Evolutionary conservation across 2,888 invertebrate species (phyloP), one percentile per base, ranked within the genome.

Genomic region (Muscina levida): DNA sequence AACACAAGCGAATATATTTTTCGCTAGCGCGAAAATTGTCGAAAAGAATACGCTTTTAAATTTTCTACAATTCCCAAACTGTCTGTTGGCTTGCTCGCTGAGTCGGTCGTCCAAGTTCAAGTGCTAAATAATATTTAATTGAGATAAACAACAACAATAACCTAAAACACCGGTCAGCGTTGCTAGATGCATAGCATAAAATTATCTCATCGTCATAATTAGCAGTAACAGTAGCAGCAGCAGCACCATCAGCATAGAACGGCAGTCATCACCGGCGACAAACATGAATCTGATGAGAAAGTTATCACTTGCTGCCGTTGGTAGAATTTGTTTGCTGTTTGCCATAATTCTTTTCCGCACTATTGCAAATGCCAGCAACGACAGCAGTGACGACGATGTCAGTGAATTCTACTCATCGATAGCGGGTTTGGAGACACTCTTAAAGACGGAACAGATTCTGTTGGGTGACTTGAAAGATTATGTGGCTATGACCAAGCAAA

Each of bases 341-440:
- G 39, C 37, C 31, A 10, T 74, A 46, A 39, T 65, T 2, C 72
- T 22, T 44, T 39, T 74, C 56, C 62, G 67, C 51, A 26, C 24
- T 15, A 46, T 53, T 17, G 74, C 62, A 48, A 42, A 48, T 81
- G 77, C 22, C n/a, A n/a, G n/a, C n/a, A n/a, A n/a, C n/a, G n/a
- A n/a, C n/a, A n/a, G n/a, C n/a, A n/a, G n/a, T 65, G 39, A 76
- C 68, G 72, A 68, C n/a, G n/a, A n/a, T n/a, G n/a, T n/a, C 39
- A 66, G 59, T 70, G 83, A 90, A 87, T 85, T 85, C 44, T 88
- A 87, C 67, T 88, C 89, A 13, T 88, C 89, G 31, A 83, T 89
- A 15, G 85, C 85, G 11, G 89, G 87, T 13, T 72, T 88, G 57
- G 88, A 88, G 70, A 83, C 83, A 37, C 71, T 88, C 17, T 62